A percentile compares a stretch with the other conserved stretches of the same genome.
These are phyloP conservation scores for Chinchilla lanigera DNA, from an alignment of 2,113 vertebrate species.

Conservation along the genomic window DNA sequence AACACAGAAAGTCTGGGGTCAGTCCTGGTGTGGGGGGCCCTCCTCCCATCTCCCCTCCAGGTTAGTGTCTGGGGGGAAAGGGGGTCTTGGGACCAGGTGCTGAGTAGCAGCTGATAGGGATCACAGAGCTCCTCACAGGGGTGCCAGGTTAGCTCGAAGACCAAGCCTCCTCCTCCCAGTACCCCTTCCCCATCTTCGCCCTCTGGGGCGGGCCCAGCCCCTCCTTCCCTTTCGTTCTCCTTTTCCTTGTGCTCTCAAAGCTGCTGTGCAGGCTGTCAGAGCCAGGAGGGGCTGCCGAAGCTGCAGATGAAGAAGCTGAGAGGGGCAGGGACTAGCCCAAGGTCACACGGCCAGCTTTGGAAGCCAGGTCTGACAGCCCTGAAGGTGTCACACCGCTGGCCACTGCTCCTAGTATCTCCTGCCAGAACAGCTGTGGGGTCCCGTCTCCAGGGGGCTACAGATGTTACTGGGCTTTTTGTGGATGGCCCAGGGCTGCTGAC, in stretches of 20 bases:
- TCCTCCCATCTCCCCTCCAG: background rate
- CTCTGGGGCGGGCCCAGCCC: background rate
- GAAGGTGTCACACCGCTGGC: background rate
- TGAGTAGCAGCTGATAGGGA: background rate
- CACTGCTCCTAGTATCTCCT: background rate
- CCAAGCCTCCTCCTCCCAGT: background rate
- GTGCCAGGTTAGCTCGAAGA: background rate
- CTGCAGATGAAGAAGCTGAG: background rate
- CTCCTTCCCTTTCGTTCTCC: background rate
- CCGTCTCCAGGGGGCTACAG: background rate
- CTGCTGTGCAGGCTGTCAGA: background rate
- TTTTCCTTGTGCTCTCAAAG: background rate
- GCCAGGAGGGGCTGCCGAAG: background rate
- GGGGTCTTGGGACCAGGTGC: background rate
- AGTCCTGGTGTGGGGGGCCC: background rate
- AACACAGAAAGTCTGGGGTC: slow-evolving; percentile 52
- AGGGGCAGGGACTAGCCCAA: too few relatives aligned
- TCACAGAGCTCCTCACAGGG: background rate
- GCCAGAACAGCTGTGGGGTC: background rate
- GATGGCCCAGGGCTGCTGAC: background rate
- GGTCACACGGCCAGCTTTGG: background rate
- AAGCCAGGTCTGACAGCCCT: background rate
- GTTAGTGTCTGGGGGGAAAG: background rate
- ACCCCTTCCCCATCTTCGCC: too few relatives aligned
- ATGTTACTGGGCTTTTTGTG: background rate